These are phyloP conservation scores for Trichopoda pennipes DNA, from an alignment of 2,888 invertebrate species.

Conservation along the genomic window DNA sequence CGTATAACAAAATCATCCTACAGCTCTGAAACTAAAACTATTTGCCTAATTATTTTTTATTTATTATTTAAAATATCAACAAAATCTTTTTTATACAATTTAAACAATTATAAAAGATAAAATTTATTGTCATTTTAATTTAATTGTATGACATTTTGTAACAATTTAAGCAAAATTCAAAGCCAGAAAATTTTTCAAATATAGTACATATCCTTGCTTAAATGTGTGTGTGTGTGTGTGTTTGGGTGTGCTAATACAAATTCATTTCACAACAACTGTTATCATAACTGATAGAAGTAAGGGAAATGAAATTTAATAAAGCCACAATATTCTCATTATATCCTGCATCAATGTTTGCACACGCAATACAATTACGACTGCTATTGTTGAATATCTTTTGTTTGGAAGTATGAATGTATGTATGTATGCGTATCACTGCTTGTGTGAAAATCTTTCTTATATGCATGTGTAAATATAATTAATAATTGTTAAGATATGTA, in stretches of 20 bases:
- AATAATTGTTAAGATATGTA: slow-evolving; percentile 19
- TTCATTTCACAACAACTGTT: slow-evolving; percentile 14
- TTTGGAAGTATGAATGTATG: too few relatives aligned
- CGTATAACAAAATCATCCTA: too few relatives aligned
- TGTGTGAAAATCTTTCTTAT: slow-evolving; percentile 12
- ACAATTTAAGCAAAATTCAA: slow-evolving; percentile 30
- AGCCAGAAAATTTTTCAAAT: slow-evolving; percentile 3
- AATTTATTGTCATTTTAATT: slow-evolving; percentile 60
- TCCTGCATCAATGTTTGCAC: slow-evolving; percentile 25
- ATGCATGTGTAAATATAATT: slow-evolving; percentile 29
- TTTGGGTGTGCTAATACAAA: not conserved
- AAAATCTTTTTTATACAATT: slow-evolving; percentile 43
- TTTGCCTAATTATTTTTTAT: slow-evolving; percentile 1
- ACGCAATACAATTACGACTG: slow-evolving; percentile 23
- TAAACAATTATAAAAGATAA: slow-evolving; percentile 53
- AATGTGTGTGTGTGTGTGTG: not conserved
- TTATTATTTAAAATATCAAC: slow-evolving; percentile 20
- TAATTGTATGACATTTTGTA: slow-evolving; percentile 55
- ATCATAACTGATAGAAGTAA: slow-evolving; percentile 10
- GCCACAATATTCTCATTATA: slow-evolving; percentile 47
- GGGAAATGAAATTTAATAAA: slow-evolving; percentile 24
- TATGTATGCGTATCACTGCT: not conserved
- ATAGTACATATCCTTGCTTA: too few relatives aligned
- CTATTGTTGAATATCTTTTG: slow-evolving; percentile 28
- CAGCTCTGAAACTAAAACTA: too few relatives aligned